Percentiles rank a stretch among this genome's conserved stretches.
Conservation (phyloP, 2,888 invertebrate species). For the Andrena trimmerana region DNA sequence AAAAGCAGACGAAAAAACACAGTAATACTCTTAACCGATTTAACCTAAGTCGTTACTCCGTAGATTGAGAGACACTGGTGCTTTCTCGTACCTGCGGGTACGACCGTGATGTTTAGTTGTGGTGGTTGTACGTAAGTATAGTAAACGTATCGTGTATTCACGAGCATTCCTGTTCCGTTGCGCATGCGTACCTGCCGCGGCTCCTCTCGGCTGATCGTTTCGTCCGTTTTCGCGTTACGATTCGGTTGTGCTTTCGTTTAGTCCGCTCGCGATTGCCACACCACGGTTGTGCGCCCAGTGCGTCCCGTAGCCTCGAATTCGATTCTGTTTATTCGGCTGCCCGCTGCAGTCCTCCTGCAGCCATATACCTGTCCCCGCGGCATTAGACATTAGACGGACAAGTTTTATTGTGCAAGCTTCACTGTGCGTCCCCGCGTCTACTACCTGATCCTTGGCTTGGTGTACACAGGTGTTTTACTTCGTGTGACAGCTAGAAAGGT, state of each 20-base stretch:
- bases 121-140: constrained; percentile 41
- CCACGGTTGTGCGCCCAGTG: constrained; percentile 9
- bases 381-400: neutral
- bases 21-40: constrained; percentile 1
- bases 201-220: constrained; percentile 64
- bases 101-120: constrained; percentile 67
- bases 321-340: constrained; percentile 28
- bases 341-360: neutral
- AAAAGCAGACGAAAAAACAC: neutral
- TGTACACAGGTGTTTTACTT: constrained; percentile 60
- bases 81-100: constrained; percentile 78
- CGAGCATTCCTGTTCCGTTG: constrained; percentile 48
- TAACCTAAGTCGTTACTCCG: constrained; percentile 18
- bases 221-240: constrained; percentile 70
- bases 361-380: neutral
- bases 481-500: constrained; percentile 61
- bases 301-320: constrained; percentile 10
- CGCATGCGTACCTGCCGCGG: constrained; percentile 69
- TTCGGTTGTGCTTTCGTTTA: constrained; percentile 63
- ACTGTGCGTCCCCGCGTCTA: constrained; percentile 25
- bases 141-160: constrained; percentile 47
- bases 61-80: constrained; percentile 77
- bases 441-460: constrained; percentile 33
- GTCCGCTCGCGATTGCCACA: constrained; percentile 56
- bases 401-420: constrained; percentile 8